These are phyloP conservation scores for Tetranychus piercei DNA, from an alignment of 2,888 invertebrate genomes.

Conservation along the genomic window DNA sequence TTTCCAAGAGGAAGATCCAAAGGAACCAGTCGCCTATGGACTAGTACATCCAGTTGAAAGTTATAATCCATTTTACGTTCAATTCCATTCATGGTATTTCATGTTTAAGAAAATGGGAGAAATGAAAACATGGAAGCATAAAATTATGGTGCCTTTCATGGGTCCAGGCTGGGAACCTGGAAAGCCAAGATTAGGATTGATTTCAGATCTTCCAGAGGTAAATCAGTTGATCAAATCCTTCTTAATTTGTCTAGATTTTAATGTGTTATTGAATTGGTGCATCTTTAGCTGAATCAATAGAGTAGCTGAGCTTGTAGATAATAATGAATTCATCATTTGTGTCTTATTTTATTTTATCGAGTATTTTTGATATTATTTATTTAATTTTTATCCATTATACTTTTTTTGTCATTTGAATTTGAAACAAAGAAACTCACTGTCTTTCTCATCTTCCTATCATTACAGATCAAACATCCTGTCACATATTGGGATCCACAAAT, in stretches of 20 bases:
- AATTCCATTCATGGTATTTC: constrained; percentile 55
- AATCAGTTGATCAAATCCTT: too few species aligned
- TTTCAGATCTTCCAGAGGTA: constrained; percentile 44
- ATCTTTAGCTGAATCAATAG: too few species aligned
- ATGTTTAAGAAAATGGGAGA: constrained; percentile 44
- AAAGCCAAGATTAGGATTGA: constrained; percentile 50
- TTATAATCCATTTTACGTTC: constrained; percentile 47
- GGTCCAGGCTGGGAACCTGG: constrained; percentile 68
- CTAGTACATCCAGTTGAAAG: constrained; percentile 59
- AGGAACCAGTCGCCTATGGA: constrained; percentile 62
- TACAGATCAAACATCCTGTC: constrained; percentile 20
- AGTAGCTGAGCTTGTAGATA: too few species aligned
- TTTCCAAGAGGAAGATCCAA: constrained; percentile 48
- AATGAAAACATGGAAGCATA: constrained; percentile 39
- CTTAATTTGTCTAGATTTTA: too few species aligned
- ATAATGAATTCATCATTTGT: not conserved
- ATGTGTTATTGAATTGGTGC: too few species aligned
- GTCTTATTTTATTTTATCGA: not conserved
- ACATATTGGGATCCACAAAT: constrained; percentile 18
- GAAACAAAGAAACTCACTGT: not conserved
- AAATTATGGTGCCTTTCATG: constrained; percentile 46
- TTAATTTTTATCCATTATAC: too few species aligned
- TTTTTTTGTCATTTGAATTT: not conserved
- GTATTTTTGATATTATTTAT: not conserved
- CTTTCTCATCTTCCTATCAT: not conserved